Evolutionary conservation across 2,113 vertebrate species (phyloP).

Genomic region (Gopherus evgoodei): DNA sequence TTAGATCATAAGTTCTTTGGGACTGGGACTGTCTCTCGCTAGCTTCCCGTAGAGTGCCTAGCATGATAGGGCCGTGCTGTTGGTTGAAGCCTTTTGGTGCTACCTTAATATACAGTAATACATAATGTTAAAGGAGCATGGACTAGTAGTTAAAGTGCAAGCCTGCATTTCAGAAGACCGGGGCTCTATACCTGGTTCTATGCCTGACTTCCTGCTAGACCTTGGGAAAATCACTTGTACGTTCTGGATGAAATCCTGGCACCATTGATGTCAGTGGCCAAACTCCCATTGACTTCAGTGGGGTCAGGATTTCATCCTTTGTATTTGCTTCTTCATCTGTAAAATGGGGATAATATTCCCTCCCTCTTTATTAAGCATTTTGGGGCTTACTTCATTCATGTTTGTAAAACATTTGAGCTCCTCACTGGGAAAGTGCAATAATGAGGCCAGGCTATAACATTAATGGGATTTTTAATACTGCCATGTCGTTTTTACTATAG

Average conservation of each 20-base stretch:
- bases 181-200: not conserved
- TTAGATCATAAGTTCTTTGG: not conserved
- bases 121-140: not conserved
- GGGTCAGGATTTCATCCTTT: not conserved
- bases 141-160: not conserved
- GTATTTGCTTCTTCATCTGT: not conserved
- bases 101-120: not conserved
- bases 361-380: not conserved
- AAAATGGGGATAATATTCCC: not conserved
- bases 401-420: not conserved
- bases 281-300: not conserved
- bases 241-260: not conserved
- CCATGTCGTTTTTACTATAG: too few species aligned
- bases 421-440: not conserved
- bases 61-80: not conserved
- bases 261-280: not conserved
- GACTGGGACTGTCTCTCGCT: not conserved
- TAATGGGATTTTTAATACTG: not conserved
- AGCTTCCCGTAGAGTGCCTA: not conserved
- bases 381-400: not conserved
- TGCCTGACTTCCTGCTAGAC: not conserved
- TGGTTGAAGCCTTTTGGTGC: too few species aligned
- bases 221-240: not conserved
- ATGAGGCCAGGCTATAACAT: not conserved
- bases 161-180: not conserved